Conservation (phyloP, 2,797 vertebrate species). For the Sparus aurata region DNA sequence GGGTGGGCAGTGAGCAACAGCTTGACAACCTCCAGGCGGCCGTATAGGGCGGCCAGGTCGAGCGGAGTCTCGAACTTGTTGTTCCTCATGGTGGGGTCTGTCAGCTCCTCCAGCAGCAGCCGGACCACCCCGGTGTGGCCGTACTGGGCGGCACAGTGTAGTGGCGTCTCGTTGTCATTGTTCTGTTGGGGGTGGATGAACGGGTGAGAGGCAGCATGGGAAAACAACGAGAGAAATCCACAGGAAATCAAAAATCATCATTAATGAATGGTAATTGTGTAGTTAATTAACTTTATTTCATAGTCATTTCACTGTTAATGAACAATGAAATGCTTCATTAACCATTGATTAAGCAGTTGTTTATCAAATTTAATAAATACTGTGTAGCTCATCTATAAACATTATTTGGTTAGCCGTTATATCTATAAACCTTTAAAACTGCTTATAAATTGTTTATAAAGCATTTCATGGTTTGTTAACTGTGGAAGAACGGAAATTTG, state of each 20-base stretch:
- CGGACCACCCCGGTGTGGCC: constrained; percentile 96
- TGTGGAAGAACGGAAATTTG: too few relatives aligned
- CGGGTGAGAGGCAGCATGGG: constrained; percentile 35
- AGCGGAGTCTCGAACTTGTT: constrained; percentile 98
- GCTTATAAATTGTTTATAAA: too few relatives aligned
- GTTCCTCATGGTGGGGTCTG: constrained; percentile 99
- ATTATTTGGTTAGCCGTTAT: too few relatives aligned
- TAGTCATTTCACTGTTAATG: too few relatives aligned
- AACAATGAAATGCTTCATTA: too few relatives aligned
- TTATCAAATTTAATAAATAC: too few relatives aligned
- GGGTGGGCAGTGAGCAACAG: constrained; percentile 95
- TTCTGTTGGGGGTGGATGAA: constrained; percentile 84
- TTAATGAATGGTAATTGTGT: too few relatives aligned
- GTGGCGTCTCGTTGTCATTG: constrained; percentile 97
- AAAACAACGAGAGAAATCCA: neutral
- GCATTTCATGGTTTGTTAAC: too few relatives aligned
- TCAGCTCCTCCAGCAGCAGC: constrained; percentile 96
- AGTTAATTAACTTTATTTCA: too few relatives aligned
- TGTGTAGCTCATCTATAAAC: too few relatives aligned
- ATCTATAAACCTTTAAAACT: too few relatives aligned
- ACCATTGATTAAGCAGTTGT: too few relatives aligned
- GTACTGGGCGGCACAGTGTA: constrained; percentile 98
- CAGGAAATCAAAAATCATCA: neutral
- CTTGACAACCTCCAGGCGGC: constrained; percentile 97
- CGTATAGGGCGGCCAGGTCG: constrained; percentile 95